phyloP scores from a whole-genome alignment of 2,888 invertebrate species.

The Ichneumoninae sp. region DNA sequence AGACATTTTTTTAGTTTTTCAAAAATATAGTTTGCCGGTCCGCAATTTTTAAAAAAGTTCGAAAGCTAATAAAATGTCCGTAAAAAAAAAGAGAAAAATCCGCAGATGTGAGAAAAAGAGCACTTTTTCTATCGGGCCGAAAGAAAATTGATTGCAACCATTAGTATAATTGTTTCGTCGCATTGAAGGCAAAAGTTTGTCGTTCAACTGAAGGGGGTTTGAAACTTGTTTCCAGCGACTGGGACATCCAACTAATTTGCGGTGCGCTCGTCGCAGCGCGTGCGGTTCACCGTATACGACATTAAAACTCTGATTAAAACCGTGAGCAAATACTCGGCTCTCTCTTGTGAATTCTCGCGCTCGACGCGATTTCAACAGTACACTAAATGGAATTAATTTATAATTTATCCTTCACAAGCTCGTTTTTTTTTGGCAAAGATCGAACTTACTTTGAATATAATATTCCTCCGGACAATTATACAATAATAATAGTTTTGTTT shows the following conservation, averaged over 20 bases:
- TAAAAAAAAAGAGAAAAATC: too few species aligned
- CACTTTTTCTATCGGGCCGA: too few species aligned
- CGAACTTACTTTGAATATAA: conserved; percentile 22
- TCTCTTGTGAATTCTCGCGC: conserved; percentile 12
- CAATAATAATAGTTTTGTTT: conserved; percentile 30
- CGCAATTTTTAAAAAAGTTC: too few species aligned
- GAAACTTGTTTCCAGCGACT: conserved; percentile 14
- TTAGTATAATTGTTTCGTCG: not conserved
- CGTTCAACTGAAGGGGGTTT: not conserved
- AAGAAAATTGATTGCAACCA: not conserved
- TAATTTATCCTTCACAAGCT: conserved; percentile 39
- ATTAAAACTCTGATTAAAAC: conserved; percentile 24
- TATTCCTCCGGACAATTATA: conserved; percentile 23
- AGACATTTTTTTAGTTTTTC: not conserved
- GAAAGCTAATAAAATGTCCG: too few species aligned
- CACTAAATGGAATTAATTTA: conserved; percentile 32
- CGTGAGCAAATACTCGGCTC: conserved; percentile 26
- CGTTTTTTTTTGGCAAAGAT: conserved; percentile 37
- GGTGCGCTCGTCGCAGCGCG: not conserved
- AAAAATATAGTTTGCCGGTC: not conserved
- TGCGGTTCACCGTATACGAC: conserved; percentile 2
- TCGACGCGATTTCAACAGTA: conserved; percentile 18
- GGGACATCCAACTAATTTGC: conserved; percentile 32
- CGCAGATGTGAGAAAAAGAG: too few species aligned
- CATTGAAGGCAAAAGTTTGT: not conserved